phyloP scores from a whole-genome alignment of 2,888 invertebrate species.

The Xestia rhomboidea region DNA sequence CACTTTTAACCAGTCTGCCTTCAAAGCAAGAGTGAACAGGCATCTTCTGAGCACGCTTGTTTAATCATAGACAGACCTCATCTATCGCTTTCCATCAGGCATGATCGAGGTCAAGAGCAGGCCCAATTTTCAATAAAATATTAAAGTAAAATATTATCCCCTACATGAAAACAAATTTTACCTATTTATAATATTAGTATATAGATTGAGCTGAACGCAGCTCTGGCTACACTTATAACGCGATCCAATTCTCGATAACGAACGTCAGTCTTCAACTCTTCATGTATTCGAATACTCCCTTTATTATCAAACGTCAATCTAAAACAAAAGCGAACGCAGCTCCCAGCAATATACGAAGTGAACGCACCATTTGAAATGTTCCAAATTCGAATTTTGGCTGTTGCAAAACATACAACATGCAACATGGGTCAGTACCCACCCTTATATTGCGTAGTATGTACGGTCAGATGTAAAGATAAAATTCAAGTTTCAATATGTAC shows the following conservation, averaged over 20 bases:
- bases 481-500: slow-evolving; percentile 50
- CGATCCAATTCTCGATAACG: slow-evolving; percentile 11
- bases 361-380: slow-evolving; percentile 4
- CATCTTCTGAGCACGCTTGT: no score
- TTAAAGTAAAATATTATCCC: no score
- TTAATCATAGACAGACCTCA: no score
- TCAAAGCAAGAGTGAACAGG: no score
- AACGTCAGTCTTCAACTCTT: neutral
- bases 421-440: slow-evolving; percentile 14
- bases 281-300: neutral
- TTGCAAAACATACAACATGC: slow-evolving; percentile 14
- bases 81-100: no score
- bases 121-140: no score
- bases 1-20: no score
- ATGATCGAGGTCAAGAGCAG: no score
- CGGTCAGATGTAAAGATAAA: slow-evolving; percentile 54
- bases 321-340: slow-evolving; percentile 26
- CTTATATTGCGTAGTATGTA: slow-evolving; percentile 26
- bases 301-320: slow-evolving; percentile 19
- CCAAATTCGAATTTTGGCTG: slow-evolving; percentile 9
- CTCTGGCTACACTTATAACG: neutral
- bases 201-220: neutral
- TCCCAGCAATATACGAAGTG: slow-evolving; percentile 2
- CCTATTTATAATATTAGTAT: no score
- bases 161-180: no score